These are phyloP conservation scores for Mormoops blainvillei DNA, from an alignment of 2,113 vertebrate genomes.

Conservation along the genomic window DNA sequence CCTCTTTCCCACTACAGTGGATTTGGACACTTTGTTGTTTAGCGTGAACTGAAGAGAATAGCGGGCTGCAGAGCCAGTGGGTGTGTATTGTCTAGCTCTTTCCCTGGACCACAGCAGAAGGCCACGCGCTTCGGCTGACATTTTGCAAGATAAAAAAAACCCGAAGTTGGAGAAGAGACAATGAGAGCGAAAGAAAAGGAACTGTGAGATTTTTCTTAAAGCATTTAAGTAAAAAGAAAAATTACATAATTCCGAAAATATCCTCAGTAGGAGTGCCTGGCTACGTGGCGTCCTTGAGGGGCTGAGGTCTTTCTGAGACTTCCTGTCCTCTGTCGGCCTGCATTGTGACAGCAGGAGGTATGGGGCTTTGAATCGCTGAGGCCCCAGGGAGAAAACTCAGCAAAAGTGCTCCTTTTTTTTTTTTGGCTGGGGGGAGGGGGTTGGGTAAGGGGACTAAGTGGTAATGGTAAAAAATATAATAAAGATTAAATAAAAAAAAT, in stretches of 20 bases:
- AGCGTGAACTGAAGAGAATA: not conserved
- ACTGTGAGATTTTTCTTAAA: not conserved
- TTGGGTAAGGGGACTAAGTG: no score
- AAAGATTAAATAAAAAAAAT: not conserved
- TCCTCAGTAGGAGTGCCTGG: not conserved
- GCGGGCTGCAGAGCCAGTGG: not conserved
- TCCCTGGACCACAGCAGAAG: not conserved
- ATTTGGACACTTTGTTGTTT: not conserved
- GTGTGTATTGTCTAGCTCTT: not conserved
- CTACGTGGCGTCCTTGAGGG: not conserved
- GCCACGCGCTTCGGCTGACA: slow-evolving; percentile 1
- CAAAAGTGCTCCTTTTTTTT: no score
- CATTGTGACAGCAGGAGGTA: not conserved
- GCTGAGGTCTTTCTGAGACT: not conserved
- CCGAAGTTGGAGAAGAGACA: not conserved
- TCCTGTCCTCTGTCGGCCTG: not conserved
- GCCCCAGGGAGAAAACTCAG: not conserved
- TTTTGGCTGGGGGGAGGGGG: no score
- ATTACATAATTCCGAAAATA: not conserved
- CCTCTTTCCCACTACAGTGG: not conserved
- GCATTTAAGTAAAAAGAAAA: not conserved
- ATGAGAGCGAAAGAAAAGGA: not conserved
- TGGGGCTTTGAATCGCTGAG: not conserved
- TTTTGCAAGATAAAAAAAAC: slow-evolving; percentile 16
- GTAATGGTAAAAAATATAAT: no score